Conservation (phyloP, 2,797 vertebrate species). For the Manis crassicaudata region DNA sequence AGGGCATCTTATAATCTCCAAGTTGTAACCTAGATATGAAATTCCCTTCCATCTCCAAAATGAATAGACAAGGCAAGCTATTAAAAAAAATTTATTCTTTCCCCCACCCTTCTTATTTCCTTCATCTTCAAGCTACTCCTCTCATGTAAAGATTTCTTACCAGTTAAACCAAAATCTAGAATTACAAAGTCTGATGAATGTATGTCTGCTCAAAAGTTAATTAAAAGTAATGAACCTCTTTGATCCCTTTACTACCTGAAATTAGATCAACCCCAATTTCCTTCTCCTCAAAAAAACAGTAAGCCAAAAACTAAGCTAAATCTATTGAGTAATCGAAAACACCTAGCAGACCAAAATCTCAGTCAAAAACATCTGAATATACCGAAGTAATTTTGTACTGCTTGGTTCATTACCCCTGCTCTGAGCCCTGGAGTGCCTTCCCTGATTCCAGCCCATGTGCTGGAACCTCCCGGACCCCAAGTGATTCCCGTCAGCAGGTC, state of each 20-base stretch:
- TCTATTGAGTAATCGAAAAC: background rate
- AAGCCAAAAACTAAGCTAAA: background rate
- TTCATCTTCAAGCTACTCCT: background rate
- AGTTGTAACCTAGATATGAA: background rate
- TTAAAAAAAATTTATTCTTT: background rate
- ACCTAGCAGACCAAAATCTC: background rate
- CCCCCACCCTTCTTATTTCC: background rate
- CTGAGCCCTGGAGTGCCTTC: background rate
- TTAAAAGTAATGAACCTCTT: background rate
- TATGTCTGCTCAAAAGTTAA: background rate
- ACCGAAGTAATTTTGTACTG: background rate
- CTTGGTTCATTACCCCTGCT: no score
- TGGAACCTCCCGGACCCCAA: fast-evolving
- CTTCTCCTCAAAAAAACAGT: background rate
- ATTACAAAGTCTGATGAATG: background rate
- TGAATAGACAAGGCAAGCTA: background rate
- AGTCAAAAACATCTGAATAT: background rate
- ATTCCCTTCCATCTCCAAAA: background rate
- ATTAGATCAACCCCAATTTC: background rate
- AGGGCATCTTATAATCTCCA: no score
- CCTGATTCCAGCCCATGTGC: fast-evolving
- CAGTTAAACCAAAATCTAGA: background rate
- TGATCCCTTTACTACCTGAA: background rate
- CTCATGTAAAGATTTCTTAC: background rate
- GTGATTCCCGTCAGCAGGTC: no score